Evolutionary conservation across 2,113 vertebrate genomes (phyloP), one percentile per base, ranked within the genome.

Genomic region (Zosterops hypoxanthus): DNA sequence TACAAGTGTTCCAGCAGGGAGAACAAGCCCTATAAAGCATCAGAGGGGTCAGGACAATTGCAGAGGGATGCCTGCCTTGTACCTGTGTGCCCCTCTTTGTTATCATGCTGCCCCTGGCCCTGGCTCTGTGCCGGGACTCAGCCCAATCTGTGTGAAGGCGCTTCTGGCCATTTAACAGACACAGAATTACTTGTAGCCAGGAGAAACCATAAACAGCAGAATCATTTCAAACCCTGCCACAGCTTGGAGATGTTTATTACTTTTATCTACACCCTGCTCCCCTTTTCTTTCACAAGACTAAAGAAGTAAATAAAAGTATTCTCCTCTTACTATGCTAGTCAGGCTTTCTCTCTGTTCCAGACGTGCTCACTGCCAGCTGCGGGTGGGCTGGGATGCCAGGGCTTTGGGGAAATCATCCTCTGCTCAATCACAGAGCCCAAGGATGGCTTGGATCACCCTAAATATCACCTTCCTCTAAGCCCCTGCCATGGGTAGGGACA

Each of bases 241-340:
- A 44, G 71, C 86, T 70, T 16, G 68, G 39, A 92, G 95, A 77
- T 95, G 90, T 95, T 94, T 93, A 83, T 96, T 92, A 57, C 94
- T 59, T 83, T 93, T 92, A 88, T 66, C 85, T 93, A 26, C 47
- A 39, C 55, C 66, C 44, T 85, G n/a, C 28, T 26, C 42, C 41
- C 49, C 59, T 77, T 50, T 63, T 11, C 71, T 52, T 63, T n/a
- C 68, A 16, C n/a, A 47, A 39, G 71, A 53, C 63, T 72, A 3
- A 42, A 44, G 90, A 9, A 95, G 90, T 68, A 82, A 93, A 94
- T 42, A 79, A 19, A 71, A 87, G 61, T 39, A 22, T 63, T 41
- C 59, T 60, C 9, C 82, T 63, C 79, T 96, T 73, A 68, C 57
- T 66, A 55, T 61, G 79, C 86, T 19, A 14, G 88, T 88, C 92